phyloP scores from a whole-genome alignment of 2,888 invertebrate species.

The Drosophila paracracens region DNA sequence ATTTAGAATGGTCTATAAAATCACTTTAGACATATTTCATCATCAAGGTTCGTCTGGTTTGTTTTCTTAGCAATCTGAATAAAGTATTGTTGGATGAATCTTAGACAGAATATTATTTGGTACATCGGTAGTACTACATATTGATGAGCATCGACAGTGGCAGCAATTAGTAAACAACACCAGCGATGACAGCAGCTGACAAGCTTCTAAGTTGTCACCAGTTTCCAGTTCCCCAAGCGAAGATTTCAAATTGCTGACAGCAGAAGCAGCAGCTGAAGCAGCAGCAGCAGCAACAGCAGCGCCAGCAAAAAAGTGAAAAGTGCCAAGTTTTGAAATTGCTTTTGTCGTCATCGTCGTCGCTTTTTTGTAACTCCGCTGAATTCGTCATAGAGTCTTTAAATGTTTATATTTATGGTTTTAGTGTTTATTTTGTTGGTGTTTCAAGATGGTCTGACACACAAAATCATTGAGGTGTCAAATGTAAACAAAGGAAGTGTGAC shows the following conservation, averaged over 20 bases:
- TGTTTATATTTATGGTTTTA: conserved; percentile 46
- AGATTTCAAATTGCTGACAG: conserved; percentile 53
- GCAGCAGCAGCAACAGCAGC: background rate
- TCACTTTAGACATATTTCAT: background rate
- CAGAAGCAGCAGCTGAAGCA: conserved; percentile 9
- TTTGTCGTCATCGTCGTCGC: conserved; percentile 8
- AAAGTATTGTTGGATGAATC: background rate
- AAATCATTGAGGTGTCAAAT: conserved; percentile 69
- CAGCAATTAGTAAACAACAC: conserved; percentile 55
- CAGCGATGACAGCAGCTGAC: conserved; percentile 49
- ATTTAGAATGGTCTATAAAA: background rate
- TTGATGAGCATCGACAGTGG: conserved; percentile 26
- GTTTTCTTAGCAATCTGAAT: background rate
- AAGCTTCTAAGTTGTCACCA: conserved; percentile 39
- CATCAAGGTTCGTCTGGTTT: background rate
- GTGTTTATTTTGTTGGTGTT: conserved; percentile 26
- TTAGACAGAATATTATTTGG: background rate
- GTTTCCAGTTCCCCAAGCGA: conserved; percentile 40
- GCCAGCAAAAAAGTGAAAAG: conserved; percentile 67
- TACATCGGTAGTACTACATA: background rate
- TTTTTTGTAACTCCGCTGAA: conserved; percentile 19
- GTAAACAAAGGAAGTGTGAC: conserved; percentile 13
- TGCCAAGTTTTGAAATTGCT: conserved; percentile 55
- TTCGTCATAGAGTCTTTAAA: conserved; percentile 12
- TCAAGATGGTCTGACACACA: conserved; percentile 64